Evolutionary conservation across 2,113 vertebrate genomes (phyloP), one percentile per base, ranked within the genome.

Genomic region (Lampris incognitus): DNA sequence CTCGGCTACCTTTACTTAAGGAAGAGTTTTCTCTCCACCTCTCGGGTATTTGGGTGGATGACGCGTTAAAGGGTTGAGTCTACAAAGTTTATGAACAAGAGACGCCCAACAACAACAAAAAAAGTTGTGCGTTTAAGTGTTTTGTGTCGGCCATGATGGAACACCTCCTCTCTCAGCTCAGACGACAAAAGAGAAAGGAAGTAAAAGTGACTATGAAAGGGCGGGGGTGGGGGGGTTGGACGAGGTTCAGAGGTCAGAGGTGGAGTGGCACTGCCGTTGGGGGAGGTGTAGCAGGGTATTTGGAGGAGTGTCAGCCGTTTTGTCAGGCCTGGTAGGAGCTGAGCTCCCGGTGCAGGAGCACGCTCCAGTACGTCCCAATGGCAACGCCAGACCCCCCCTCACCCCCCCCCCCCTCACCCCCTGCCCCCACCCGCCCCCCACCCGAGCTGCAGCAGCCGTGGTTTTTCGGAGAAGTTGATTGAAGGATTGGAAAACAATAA

Each of bases 311-410:
- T 83, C 89, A 93, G 91, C 90, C 92, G 91, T 93, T 24, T 92
- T 92, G 91, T 93, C 87, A 91, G 87, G 88, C 78, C 85, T 90
- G 85, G 91, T 85, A 63, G 87, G 87, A 89, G 90, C 86, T 88
- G 79, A 82, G 87, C 85, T 87, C n/a, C 89, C 89, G 89, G 83
- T 80, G 78, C 68, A 44, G 80, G 76, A 90, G 83, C 88, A 92
- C 88, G 92, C 93, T 94, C 86, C 87, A 92, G 85, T 90, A 86
- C 90, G 87, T 91, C 88, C 88, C 87, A 91, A 92, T 86, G 75
- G 88, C 80, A 71, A 76, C 77, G 55, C 24, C 24, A 24, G 24
- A 24, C 24, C 24, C 24, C 24, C 24, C 24, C 24, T 24, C 24
- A 24, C 24, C 24, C 24, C 24, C 24, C 24, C 24, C 24, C 24